Base-by-base conservation (phyloP, 2,797 vertebrate genomes). In the Sus cebifrons region DNA sequence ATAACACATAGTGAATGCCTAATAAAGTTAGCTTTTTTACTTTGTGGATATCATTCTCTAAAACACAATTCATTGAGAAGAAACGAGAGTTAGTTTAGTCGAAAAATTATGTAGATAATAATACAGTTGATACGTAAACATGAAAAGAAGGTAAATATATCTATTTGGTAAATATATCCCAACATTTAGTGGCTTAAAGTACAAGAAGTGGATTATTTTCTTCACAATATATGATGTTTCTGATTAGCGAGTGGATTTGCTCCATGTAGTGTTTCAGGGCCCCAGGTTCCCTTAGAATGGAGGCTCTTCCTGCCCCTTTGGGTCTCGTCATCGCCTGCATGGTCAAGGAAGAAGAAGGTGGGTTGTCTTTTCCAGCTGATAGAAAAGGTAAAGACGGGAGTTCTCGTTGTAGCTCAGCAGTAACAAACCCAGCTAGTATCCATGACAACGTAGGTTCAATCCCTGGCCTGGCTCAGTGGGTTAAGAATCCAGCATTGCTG, bases 1-100 rank as follows among this genome's bases (percentile, higher is more conserved):
- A 65, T 10, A 54, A 44, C 21, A 79, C n/a, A 20, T 11, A 27
- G 49, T 58, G 73, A 67, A 13, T 13, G 40, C 36, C 17, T 32
- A 32, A 68, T 74, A 83, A 77, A 90, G 84, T 64, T 54, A 49
- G 17, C n/a, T 91, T 56, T 60, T 83, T 70, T 87, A 65, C 18
- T 70, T 67, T 74, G 16, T 79, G 54, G 27, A 16, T 78, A 40
- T 70, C 75, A 52, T 52, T 58, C 27, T 60, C 11, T 60, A 74
- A 81, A 81, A 84, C 25, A 23, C 27, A 74, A 16, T 71, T 90
- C 65, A 32, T 36, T 92, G 54, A 40, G 49, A 86, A 84, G 65
- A 56, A 32, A 64, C 83, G 25, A 40, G n/a, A 54, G 3, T 90
- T 94, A 70, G 25, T 32, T 84, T 44, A 90, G 56, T 52, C 52